Base-by-base conservation (phyloP, 2,797 vertebrate genomes). In the Chiloscyllium punctatum region DNA sequence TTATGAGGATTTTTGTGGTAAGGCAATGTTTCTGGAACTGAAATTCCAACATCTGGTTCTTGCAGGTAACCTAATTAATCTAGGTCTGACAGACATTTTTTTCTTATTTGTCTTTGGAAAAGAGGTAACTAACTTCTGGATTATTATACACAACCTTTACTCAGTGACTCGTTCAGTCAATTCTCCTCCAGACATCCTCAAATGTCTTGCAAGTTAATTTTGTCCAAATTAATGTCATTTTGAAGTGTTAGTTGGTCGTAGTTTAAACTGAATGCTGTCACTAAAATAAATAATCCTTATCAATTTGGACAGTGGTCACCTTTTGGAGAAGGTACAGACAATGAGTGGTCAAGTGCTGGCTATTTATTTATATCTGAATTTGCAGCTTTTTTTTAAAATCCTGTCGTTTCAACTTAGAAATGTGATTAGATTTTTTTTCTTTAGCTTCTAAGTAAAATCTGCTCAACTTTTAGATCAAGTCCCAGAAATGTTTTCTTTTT, bases 21-120 rank as follows among this genome's bases (percentile, higher is more conserved):
- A 92, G 62, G 6, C 90, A 68, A 5, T 84, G 21, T 48, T 66
- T 66, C 57, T 95, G 71, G 69, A 77, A 95, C 53, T 18, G 71
- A 33, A 77, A 95, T 27, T 57, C 15, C 71, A 95, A 33, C 71
- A 72, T 95, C 71, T 69, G 69, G n/a, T 37, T 92, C n/a, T 92
- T 92, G 90, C 66, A 42, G 66, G 90, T 92, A 92, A 92, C 62
- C 62, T 25, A n/a, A 92, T 92, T 92, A 69, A 69, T 37, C 90
- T 92, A n/a, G 16, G 37, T 69, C 66, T 92, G n/a, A 69, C 66
- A 92, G 62, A 66, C 23, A 42, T 92, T 9, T 42, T 21, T n/a
- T 92, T 69, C 37, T 42, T 66, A n/a, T 92, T 91, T 25, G 86
- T 68, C 6, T 69, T 92, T 23, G 62, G n/a, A 13, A 69, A 92